Percentiles rank a stretch among this genome's conserved stretches.
Evolutionary conservation across 2,888 invertebrate genomes (phyloP).

Genomic region (Ctenicera cuprea): DNA sequence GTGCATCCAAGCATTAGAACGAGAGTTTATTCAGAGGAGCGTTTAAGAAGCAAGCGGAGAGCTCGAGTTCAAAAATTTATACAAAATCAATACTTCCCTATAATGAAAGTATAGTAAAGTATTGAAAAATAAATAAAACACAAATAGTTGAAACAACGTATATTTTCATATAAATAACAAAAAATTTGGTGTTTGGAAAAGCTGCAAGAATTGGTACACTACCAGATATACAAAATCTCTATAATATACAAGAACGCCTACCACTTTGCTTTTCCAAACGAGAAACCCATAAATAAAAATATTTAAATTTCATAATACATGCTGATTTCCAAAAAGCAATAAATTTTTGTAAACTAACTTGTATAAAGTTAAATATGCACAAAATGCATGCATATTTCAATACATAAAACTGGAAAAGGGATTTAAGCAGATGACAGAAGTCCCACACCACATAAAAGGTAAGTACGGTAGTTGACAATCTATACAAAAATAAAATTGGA

Average conservation of each 20-base stretch:
- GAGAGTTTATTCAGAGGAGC: too few species aligned
- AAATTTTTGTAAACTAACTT: neutral
- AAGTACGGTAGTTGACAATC: slow-evolving; percentile 20
- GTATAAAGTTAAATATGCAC: slow-evolving; percentile 7
- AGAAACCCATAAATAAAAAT: neutral
- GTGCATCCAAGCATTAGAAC: too few species aligned
- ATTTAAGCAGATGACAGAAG: slow-evolving; percentile 14
- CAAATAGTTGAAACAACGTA: slow-evolving; percentile 7
- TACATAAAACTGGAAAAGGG: neutral
- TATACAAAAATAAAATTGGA: slow-evolving; percentile 30
- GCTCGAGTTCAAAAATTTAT: too few species aligned
- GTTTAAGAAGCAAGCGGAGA: too few species aligned
- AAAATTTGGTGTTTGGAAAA: slow-evolving; percentile 19
- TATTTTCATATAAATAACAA: slow-evolving; percentile 22
- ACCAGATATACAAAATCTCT: neutral
- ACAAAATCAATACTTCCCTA: too few species aligned
- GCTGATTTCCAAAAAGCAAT: neutral
- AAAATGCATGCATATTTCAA: slow-evolving; percentile 13
- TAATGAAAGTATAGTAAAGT: too few species aligned
- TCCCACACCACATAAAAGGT: slow-evolving; percentile 26
- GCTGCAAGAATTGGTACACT: neutral
- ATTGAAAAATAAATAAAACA: slow-evolving; percentile 17
- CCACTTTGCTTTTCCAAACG: slow-evolving; percentile 18
- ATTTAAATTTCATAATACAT: neutral
- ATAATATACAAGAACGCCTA: neutral